These are phyloP conservation scores for Pseudotriccus pelzelni DNA, from an alignment of 2,797 vertebrate species.

Conservation along the genomic window DNA sequence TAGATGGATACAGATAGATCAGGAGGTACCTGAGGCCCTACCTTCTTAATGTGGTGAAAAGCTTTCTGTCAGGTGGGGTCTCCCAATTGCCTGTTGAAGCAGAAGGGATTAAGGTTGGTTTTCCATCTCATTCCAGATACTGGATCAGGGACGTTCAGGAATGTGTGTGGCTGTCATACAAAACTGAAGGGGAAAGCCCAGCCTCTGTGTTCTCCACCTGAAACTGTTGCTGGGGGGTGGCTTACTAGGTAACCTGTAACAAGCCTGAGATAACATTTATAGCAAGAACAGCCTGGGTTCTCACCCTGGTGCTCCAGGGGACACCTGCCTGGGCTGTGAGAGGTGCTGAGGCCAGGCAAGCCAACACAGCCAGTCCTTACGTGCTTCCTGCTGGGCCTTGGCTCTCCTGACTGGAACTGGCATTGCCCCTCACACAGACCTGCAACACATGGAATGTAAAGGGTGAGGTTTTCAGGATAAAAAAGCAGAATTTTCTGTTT, in stretches of 20 bases:
- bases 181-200: not conserved
- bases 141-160: not conserved
- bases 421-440: not conserved
- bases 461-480: not conserved
- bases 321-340: not conserved
- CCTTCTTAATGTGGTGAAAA: not conserved
- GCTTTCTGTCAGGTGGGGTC: not conserved
- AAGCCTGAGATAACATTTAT: not conserved
- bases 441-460: not conserved
- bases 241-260: not conserved
- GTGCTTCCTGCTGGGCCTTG: not conserved
- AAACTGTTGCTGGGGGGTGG: fast-evolving
- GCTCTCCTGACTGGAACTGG: not conserved
- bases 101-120: not conserved
- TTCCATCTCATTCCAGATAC: not conserved
- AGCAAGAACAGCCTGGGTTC: not conserved
- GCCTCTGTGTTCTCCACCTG: not conserved
- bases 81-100: not conserved
- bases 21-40: not conserved
- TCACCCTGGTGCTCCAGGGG: not conserved
- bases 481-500: not conserved
- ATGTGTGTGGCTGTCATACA: not conserved
- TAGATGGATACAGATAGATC: not conserved
- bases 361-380: fast-evolving
- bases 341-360: not conserved